Conservation (phyloP, 2,797 vertebrate species). For the Octomys mimax region DNA sequence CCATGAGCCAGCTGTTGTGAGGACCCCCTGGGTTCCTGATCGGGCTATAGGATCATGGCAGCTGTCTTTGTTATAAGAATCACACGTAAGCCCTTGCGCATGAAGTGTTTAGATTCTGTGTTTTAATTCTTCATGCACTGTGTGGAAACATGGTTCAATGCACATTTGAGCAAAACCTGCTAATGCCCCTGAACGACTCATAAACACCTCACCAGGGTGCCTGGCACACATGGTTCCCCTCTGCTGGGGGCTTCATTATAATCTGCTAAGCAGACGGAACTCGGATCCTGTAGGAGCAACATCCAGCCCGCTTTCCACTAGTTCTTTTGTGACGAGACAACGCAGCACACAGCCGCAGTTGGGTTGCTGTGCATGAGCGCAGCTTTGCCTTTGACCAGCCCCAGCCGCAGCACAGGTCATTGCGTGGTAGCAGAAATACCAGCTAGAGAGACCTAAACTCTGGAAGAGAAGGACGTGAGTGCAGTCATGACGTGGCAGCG, state of each 20-base stretch:
- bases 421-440: background rate
- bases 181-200: slow-evolving; percentile 69
- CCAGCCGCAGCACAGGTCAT: rapidly evolving
- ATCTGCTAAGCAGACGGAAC: background rate
- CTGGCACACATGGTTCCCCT: background rate
- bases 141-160: slow-evolving; percentile 52
- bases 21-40: background rate
- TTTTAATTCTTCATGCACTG: slow-evolving; percentile 72
- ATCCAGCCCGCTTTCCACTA: rapidly evolving
- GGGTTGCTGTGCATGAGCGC: rapidly evolving
- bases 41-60: background rate
- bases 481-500: rapidly evolving
- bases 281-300: rapidly evolving
- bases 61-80: background rate
- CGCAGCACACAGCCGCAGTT: rapidly evolving
- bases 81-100: background rate
- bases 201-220: slow-evolving; percentile 68
- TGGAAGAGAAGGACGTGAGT: rapidly evolving
- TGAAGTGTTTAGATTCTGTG: slow-evolving; percentile 12
- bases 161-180: slow-evolving; percentile 59
- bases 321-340: background rate
- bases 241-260: background rate
- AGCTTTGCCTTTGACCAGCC: background rate
- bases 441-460: background rate
- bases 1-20: background rate